phyloP scores from a whole-genome alignment of 2,888 invertebrate genomes.

The Therioaphis trifolii region DNA sequence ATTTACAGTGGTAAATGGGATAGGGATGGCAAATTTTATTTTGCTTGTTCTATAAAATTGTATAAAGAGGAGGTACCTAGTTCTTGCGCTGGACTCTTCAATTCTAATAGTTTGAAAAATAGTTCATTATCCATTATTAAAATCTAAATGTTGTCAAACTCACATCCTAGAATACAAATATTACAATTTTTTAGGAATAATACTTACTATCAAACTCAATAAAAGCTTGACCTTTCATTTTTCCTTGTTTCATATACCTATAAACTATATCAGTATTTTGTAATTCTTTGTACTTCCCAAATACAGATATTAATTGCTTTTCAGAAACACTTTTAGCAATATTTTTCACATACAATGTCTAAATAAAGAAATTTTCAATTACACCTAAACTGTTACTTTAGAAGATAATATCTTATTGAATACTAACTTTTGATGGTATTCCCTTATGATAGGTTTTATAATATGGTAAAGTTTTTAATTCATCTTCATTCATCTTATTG shows the following conservation, averaged over 20 bases:
- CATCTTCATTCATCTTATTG: conserved; percentile 63
- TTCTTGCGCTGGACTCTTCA: too few relatives aligned
- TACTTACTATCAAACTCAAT: conserved; percentile 71
- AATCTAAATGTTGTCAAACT: too few relatives aligned
- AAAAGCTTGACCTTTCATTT: conserved; percentile 75
- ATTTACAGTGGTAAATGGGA: too few relatives aligned
- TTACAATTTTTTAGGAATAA: not conserved
- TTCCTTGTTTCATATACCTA: conserved; percentile 71
- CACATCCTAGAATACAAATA: not conserved
- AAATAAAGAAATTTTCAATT: conserved; percentile 54
- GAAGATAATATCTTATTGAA: too few relatives aligned
- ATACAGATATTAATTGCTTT: conserved; percentile 71
- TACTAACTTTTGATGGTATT: conserved; percentile 64
- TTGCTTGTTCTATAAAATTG: too few relatives aligned
- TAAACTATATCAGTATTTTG: conserved; percentile 68
- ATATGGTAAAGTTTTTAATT: conserved; percentile 65
- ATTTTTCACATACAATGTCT: conserved; percentile 74
- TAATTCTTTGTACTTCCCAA: conserved; percentile 70
- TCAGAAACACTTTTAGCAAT: conserved; percentile 71
- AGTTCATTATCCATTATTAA: too few relatives aligned
- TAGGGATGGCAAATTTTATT: too few relatives aligned
- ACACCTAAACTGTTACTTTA: conserved; percentile 36
- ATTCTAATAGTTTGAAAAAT: too few relatives aligned
- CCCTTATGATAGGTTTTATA: conserved; percentile 66
- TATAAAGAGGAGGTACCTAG: too few relatives aligned